These are phyloP conservation scores for Lepisosteus oculatus DNA, from an alignment of 2,113 vertebrate genomes.

Conservation along the genomic window DNA sequence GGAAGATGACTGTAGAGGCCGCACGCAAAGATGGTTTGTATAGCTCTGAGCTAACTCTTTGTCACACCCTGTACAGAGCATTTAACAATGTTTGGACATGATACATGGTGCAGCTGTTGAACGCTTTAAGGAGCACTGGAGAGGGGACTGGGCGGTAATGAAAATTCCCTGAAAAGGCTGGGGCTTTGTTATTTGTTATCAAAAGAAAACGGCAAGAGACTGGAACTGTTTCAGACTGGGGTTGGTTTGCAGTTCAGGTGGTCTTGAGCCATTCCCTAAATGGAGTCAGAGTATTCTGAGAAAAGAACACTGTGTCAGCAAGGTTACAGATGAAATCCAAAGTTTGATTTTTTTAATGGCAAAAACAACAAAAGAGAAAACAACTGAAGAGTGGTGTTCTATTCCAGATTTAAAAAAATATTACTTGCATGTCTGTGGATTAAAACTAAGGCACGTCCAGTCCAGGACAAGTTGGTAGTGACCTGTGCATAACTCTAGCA, in stretches of 20 bases:
- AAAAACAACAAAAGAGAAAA: too few species aligned
- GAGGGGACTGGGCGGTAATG: constrained; percentile 55
- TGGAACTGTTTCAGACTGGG: constrained; percentile 7
- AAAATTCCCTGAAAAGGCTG: constrained; percentile 63
- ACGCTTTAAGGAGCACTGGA: constrained; percentile 54
- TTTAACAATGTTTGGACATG: constrained; percentile 32
- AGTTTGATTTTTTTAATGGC: neutral
- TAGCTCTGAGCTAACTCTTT: constrained; percentile 21
- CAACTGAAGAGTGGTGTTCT: too few species aligned
- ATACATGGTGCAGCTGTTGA: constrained; percentile 61
- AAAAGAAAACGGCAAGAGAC: constrained; percentile 55
- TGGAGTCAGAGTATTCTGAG: constrained; percentile 32
- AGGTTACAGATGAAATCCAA: constrained; percentile 40
- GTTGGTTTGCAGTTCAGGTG: constrained; percentile 51
- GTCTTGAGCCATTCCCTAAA: constrained; percentile 46
- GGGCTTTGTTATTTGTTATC: constrained; percentile 70
- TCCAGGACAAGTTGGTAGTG: too few species aligned
- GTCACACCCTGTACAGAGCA: constrained; percentile 35
- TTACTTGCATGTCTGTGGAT: too few species aligned
- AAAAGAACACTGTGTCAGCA: constrained; percentile 52
- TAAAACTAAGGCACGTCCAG: too few species aligned
- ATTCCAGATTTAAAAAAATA: too few species aligned
- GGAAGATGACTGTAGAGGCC: constrained; percentile 38
- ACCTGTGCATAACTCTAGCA: too few species aligned
- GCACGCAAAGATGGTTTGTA: constrained; percentile 22